Evolutionary conservation across 1,140 invertebrate species (phyloP).

Genomic region (Apis mellifera): DNA sequence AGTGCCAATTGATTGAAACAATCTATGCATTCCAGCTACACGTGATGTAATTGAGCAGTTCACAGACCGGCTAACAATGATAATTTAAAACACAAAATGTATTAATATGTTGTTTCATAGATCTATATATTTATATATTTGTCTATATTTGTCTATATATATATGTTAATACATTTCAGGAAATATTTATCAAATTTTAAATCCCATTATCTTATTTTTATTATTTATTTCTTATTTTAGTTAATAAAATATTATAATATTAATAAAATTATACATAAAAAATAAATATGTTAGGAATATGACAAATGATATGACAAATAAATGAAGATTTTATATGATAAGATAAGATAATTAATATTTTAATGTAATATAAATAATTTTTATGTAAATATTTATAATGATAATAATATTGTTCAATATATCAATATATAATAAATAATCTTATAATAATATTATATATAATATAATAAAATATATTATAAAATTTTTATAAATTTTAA

Average conservation of each 20-base stretch:
- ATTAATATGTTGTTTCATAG: conserved; percentile 11
- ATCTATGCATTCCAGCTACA: conserved; percentile 52
- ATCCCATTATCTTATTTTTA: neutral
- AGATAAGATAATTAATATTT: too few species aligned
- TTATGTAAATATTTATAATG: neutral
- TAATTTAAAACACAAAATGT: conserved; percentile 16
- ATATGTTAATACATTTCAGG: neutral
- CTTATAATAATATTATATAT: too few species aligned
- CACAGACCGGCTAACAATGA: conserved; percentile 39
- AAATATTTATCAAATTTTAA: neutral
- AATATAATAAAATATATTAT: too few species aligned
- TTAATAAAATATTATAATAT: neutral
- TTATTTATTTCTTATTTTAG: neutral
- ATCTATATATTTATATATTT: neutral
- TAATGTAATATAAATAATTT: neutral
- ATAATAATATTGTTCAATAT: neutral
- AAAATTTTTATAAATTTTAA: too few species aligned
- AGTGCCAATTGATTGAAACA: conserved; percentile 60
- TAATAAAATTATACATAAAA: too few species aligned
- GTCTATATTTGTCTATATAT: too few species aligned
- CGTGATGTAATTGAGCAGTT: conserved; percentile 55
- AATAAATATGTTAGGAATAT: too few species aligned
- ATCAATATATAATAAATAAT: too few species aligned
- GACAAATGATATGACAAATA: too few species aligned
- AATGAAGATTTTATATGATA: too few species aligned